Evolutionary conservation across 2,888 invertebrate species (phyloP), one percentile per base, ranked within the genome.

Genomic region (Chrysolina americana): DNA sequence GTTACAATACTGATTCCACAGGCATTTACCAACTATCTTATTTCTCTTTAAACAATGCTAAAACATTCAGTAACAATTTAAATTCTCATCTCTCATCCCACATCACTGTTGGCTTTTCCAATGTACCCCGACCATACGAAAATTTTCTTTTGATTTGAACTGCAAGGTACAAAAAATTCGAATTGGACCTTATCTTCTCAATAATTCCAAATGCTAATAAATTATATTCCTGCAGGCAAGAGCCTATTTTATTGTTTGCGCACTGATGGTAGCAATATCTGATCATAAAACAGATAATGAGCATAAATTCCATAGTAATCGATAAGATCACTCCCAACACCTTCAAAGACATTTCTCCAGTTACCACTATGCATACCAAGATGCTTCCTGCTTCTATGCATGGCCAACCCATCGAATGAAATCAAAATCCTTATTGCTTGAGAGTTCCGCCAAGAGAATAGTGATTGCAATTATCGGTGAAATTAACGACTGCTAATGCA

Each of bases 381-480:
- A 59, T 28, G 13, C 13, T 28, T 59, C 6, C 28, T n/a, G 59
- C 59, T 28, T 59, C 23, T 59, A 11, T 59, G 13, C 23, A 59
- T 23, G 59, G 23, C 59, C 59, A 59, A 59, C 59, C 59, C 59
- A 59, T 59, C 59, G 21, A 59, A 59, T 59, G 59, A 59, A 59
- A 59, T 59, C 13, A 59, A 28, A 59, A 59, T 23, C 59, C 59
- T 28, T 28, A 59, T 59, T 28, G 28, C 23, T 59, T 28, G n/a
- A 59, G 28, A 28, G 28, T 4, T 15, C 8, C 15, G 28, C n/a
- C 59, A 59, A 59, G 10, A 59, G 65, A 71, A 63, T 68, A 44
- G 23, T 21, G 63, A 53, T 63, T 53, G 53, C 21, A 53, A 53
- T 53, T 53, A 53, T 17, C 4, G 11, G 10, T 21, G n/a, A 17